A percentile compares a stretch with the other conserved stretches of the same genome.
phyloP scores from a whole-genome alignment of 2,113 vertebrate genomes.

The Notechis scutatus region DNA sequence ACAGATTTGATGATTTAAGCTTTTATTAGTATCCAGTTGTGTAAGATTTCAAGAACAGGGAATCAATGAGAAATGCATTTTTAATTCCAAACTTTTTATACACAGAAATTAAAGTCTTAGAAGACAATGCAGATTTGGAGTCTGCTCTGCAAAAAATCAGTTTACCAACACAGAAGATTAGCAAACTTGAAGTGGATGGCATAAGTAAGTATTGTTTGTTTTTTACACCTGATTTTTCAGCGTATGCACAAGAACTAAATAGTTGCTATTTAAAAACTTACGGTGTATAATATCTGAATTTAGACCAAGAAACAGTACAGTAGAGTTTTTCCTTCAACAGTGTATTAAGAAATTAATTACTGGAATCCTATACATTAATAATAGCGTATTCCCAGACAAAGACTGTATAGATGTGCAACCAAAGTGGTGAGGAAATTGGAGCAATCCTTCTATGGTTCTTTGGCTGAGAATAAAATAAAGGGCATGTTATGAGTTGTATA shows the following conservation, averaged over 20 bases:
- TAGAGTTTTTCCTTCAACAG: not conserved
- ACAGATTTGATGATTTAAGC: conserved; percentile 1
- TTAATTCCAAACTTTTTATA: conserved; percentile 24
- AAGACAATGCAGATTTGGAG: conserved; percentile 85
- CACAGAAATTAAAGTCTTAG: conserved; percentile 80
- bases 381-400: not conserved
- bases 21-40: conserved; percentile 6
- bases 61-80: conserved; percentile 16
- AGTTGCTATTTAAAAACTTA: not conserved
- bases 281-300: not conserved
- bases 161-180: conserved; percentile 83
- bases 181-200: conserved; percentile 79
- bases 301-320: not conserved
- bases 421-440: not conserved
- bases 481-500: not conserved
- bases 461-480: not conserved
- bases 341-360: not conserved
- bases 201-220: conserved; percentile 77
- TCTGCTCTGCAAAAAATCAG: conserved; percentile 77
- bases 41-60: not conserved
- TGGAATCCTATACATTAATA: not conserved
- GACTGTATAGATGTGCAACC: not conserved
- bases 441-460: not conserved
- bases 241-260: not conserved
- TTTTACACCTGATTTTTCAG: not conserved